Conservation (phyloP, 2,797 vertebrate species). For the Tokudaia muenninki region DNA sequence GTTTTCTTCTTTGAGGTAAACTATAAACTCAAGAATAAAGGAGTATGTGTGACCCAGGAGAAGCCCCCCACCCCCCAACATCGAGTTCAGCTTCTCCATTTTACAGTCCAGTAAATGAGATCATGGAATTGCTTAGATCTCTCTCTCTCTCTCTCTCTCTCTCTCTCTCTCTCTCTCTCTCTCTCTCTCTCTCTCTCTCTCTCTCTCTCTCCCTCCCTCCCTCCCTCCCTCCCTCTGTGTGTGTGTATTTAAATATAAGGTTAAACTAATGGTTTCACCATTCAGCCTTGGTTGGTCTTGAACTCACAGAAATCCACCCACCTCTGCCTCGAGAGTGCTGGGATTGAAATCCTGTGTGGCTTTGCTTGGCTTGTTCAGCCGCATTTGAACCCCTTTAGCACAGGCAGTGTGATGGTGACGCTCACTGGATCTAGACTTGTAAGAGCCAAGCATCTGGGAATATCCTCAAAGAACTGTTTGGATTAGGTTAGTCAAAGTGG, state of each 20-base stretch:
- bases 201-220: too few species aligned
- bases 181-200: too few species aligned
- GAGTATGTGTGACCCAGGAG: neutral
- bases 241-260: too few species aligned
- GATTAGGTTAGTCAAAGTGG: neutral
- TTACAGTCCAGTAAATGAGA: neutral
- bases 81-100: neutral
- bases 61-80: neutral
- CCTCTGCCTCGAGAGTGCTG: neutral
- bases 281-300: neutral
- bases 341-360: neutral
- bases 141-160: too few species aligned
- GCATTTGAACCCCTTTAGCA: neutral
- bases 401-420: neutral
- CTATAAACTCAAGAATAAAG: neutral
- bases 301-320: neutral
- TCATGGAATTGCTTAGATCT: neutral
- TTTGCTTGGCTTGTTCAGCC: neutral
- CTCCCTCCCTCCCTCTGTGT: too few species aligned
- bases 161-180: too few species aligned
- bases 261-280: too few species aligned
- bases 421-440: neutral
- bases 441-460: neutral
- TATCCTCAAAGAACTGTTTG: neutral
- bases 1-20: neutral